A percentile compares a stretch with the other conserved stretches of the same genome.
These are phyloP conservation scores for Conus ventricosus DNA, from an alignment of 1,140 invertebrate species.

Conservation along the genomic window DNA sequence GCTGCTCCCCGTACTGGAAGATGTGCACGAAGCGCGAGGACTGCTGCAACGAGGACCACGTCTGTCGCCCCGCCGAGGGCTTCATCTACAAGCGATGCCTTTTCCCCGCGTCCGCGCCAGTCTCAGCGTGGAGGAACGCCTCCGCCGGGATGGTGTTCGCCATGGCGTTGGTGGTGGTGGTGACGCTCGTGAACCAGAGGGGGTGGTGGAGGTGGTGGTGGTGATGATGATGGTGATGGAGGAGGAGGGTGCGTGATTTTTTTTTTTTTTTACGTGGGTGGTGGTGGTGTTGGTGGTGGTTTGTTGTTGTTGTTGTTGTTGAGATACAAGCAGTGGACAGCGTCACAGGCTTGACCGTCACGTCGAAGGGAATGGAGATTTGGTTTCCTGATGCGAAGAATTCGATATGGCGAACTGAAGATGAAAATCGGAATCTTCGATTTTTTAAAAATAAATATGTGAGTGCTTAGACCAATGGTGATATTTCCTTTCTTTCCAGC, in stretches of 20 bases:
- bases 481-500: no score
- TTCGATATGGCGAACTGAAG: no score
- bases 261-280: no score
- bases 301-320: no score
- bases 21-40: conserved; percentile 50
- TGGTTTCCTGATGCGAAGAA: no score
- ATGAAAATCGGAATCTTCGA: no score
- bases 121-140: neutral
- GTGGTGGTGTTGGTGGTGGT: no score
- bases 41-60: conserved; percentile 54
- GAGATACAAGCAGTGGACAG: no score
- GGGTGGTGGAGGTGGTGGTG: neutral
- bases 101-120: conserved; percentile 34
- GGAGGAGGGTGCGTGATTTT: neutral
- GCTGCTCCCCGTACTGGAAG: conserved; percentile 61
- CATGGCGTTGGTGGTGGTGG: neutral
- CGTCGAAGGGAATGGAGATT: no score
- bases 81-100: conserved; percentile 61
- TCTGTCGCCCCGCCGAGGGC: conserved; percentile 49
- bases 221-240: neutral
- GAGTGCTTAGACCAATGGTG: no score
- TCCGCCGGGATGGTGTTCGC: conserved; percentile 10
- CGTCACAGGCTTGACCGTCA: no score
- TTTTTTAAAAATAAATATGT: no score
- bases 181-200: neutral